phyloP scores from a whole-genome alignment of 2,797 vertebrate species.

The Pelobates cultripes region DNA sequence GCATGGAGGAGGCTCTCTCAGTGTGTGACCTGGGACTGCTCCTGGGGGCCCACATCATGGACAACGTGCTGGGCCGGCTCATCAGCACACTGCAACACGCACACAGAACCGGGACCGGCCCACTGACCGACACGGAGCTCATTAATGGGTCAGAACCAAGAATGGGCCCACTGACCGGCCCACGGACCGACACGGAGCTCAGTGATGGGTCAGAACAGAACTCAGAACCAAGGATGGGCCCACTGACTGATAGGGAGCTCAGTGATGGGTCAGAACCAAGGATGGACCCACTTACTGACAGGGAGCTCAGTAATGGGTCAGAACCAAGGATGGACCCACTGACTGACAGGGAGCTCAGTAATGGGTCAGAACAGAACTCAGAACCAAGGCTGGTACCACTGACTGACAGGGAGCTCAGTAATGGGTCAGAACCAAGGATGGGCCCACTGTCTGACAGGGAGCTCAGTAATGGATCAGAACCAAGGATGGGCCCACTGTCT shows the following conservation, averaged over 20 bases:
- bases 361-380: background rate
- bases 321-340: slow-evolving; percentile 24
- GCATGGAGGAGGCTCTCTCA: slow-evolving; percentile 68
- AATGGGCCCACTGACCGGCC: background rate
- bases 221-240: too few relatives aligned
- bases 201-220: slow-evolving; percentile 25
- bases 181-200: slow-evolving; percentile 44
- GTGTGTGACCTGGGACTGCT: slow-evolving; percentile 88
- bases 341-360: background rate
- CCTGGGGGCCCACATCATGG: slow-evolving; percentile 83
- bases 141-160: too few relatives aligned
- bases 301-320: slow-evolving; percentile 38
- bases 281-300: slow-evolving; percentile 36
- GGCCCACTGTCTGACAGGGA: slow-evolving; percentile 47
- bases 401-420: background rate
- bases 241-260: background rate
- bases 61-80: slow-evolving; percentile 73
- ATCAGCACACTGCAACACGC: slow-evolving; percentile 70
- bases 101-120: background rate
- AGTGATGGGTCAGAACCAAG: background rate
- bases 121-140: background rate
- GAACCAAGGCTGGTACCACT: background rate
- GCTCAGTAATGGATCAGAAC: slow-evolving; percentile 43
- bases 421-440: background rate
- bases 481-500: background rate